These are phyloP conservation scores for Balaeniceps rex DNA, from an alignment of 2,113 vertebrate genomes.

Conservation along the genomic window DNA sequence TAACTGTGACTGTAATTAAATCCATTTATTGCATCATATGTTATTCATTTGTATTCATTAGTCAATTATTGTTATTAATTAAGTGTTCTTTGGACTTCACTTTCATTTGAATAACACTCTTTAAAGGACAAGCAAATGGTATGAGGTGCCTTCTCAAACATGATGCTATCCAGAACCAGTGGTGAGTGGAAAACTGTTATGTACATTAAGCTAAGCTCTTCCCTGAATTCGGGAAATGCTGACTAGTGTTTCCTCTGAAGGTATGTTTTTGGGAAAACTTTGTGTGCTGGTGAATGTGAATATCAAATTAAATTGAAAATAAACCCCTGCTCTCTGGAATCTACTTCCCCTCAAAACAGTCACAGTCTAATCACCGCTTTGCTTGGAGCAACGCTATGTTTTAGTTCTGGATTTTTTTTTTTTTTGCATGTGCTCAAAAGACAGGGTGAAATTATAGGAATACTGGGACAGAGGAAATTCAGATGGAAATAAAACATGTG, in stretches of 20 bases:
- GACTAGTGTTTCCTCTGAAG: background rate
- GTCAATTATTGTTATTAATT: slow-evolving; percentile 31
- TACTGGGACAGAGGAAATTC: background rate
- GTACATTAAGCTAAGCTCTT: background rate
- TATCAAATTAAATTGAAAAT: background rate
- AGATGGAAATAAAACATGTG: background rate
- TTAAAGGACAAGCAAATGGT: background rate
- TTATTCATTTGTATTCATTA: slow-evolving; percentile 44
- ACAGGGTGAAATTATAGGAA: background rate
- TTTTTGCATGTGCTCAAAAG: background rate
- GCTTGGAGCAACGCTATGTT: background rate
- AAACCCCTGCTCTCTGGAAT: background rate
- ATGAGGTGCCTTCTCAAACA: background rate
- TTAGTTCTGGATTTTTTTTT: background rate
- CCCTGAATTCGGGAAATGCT: background rate
- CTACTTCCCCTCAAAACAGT: background rate
- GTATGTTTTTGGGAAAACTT: background rate
- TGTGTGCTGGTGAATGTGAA: background rate
- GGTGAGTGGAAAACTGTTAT: background rate
- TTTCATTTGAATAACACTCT: background rate
- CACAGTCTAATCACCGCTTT: background rate
- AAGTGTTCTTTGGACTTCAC: background rate
- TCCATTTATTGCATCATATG: background rate
- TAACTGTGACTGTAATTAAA: slow-evolving; percentile 13
- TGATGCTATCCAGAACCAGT: background rate